Conservation (phyloP, 1,140 invertebrate genomes). For the Drosophila grimshawi region DNA sequence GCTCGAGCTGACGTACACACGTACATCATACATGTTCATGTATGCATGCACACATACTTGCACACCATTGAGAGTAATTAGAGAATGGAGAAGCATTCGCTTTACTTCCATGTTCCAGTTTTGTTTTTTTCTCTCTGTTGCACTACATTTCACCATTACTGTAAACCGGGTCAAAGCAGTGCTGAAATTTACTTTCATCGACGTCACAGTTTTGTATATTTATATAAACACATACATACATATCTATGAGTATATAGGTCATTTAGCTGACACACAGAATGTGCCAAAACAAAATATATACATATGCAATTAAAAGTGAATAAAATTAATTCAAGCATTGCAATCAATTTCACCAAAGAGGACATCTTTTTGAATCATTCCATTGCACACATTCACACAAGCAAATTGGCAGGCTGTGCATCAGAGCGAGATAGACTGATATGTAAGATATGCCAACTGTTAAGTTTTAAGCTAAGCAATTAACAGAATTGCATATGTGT, state of each 20-base stretch:
- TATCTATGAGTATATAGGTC: conserved; percentile 19
- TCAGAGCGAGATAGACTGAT: background rate
- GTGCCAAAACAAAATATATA: background rate
- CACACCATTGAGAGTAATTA: background rate
- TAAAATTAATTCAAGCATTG: conserved; percentile 23
- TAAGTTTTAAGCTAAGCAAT: background rate
- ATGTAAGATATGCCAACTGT: background rate
- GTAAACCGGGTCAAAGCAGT: conserved; percentile 63
- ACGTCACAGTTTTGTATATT: conserved; percentile 16
- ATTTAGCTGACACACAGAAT: conserved; percentile 14
- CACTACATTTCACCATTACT: conserved; percentile 41
- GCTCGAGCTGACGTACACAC: conserved; percentile 48
- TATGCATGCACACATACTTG: background rate
- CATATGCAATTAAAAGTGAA: conserved; percentile 21
- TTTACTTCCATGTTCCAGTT: conserved; percentile 40
- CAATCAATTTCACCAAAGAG: conserved; percentile 14
- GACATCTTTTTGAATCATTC: conserved; percentile 4
- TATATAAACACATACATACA: conserved; percentile 1
- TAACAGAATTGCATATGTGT: background rate
- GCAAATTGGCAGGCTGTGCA: background rate
- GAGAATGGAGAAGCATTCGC: background rate
- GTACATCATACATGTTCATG: no score
- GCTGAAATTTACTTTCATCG: conserved; percentile 50
- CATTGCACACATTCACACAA: conserved; percentile 1
- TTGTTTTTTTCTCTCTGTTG: conserved; percentile 16